These are phyloP conservation scores for Augochlorella aurata DNA, from an alignment of 2,888 invertebrate species.

Conservation along the genomic window DNA sequence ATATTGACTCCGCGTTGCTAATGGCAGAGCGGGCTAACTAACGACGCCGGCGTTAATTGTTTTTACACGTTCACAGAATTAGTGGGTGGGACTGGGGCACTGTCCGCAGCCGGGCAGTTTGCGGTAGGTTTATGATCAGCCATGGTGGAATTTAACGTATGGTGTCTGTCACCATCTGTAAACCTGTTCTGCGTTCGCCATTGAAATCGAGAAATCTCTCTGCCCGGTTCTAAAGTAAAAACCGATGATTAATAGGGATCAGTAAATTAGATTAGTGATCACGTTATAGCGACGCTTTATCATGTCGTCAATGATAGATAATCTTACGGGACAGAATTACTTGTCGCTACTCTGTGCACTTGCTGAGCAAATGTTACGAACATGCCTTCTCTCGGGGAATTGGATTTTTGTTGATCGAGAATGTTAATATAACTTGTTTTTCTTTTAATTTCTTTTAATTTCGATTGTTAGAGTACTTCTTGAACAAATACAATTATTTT, in stretches of 20 bases:
- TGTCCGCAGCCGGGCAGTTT: background rate
- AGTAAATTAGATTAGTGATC: background rate
- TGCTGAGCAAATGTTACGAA: no score
- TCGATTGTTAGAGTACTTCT: no score
- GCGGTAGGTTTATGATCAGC: background rate
- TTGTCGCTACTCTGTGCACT: background rate
- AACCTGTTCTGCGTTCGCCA: background rate
- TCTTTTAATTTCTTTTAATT: no score
- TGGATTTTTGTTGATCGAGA: no score
- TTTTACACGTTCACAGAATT: background rate
- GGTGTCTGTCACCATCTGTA: background rate
- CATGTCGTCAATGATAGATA: background rate
- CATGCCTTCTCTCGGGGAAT: no score
- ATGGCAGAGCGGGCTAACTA: background rate
- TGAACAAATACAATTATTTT: no score
- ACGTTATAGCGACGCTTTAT: background rate
- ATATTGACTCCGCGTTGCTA: background rate
- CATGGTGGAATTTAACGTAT: background rate
- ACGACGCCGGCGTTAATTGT: background rate
- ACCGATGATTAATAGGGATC: conserved; percentile 3
- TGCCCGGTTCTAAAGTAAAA: background rate
- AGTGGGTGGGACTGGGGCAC: background rate
- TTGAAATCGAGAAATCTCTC: background rate
- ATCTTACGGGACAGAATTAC: background rate
- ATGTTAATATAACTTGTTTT: no score